Evolutionary conservation across 2,888 invertebrate genomes (phyloP), one percentile per base, ranked within the genome.

Genomic region (Athalia rosae): DNA sequence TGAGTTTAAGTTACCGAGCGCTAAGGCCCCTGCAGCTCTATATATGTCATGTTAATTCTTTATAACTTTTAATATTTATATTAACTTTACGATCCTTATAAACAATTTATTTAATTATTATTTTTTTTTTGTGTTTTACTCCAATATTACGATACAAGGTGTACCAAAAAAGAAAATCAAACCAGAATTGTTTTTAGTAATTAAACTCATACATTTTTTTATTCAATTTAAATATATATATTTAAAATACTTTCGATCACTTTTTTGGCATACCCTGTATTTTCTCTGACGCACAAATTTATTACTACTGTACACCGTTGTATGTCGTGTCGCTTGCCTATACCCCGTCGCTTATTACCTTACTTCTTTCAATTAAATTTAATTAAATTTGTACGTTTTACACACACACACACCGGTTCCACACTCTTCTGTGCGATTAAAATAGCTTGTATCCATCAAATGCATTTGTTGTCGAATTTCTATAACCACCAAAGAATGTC

Each of bases 1-100:
- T 74, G 48, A 56, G 56, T 73, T 79, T 77, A 76, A 81, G 79
- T 78, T 77, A 80, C 81, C 81, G 58, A 79, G 79, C 80, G 82
- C 78, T 83, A 83, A 83, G 83, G 83, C 83, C 83, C 82, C 83
- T 80, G 76, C 79, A 78, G 81, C 81, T 80, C 80, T 74, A 76
- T 78, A 77, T 79, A 79, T 78, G 76, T 79, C 61, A 48, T 69
- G 79, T 77, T 76, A 62, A 80, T 79, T 76, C 62, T 76, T 79
- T 78, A 73, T 67, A 67, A 76, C 73, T 76, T 76, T 77, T 77
- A 77, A 73, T 63, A 69, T 79, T 67, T 53, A 64, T 77, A 76
- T 64, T 76, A 79, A 63, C n/a, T 58, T 76, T 59, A 56, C 56
- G 53, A 59, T 76, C 63, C 56, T 56, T 58, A 74, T 61, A n/a